phyloP scores from a whole-genome alignment of 2,797 vertebrate genomes.

The Hippopotamyrus pictus region DNA sequence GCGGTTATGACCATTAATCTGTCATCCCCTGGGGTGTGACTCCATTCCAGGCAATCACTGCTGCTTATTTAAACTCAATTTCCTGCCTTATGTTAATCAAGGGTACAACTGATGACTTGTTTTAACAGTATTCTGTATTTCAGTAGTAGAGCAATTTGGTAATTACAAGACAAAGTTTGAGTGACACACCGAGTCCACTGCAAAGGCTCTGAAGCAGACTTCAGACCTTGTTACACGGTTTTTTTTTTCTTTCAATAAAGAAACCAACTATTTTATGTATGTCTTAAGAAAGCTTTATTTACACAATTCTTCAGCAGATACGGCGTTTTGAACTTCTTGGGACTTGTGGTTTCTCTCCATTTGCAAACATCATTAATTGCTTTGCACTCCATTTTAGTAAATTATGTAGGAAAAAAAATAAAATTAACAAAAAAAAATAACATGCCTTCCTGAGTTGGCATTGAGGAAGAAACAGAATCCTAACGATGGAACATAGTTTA shows the following conservation, averaged over 20 bases:
- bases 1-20: neutral
- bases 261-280: neutral
- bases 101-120: neutral
- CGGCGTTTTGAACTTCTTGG: neutral
- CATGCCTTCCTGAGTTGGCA: neutral
- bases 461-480: neutral
- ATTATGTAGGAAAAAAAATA: neutral
- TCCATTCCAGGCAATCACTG: neutral
- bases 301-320: conserved; percentile 16
- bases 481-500: neutral
- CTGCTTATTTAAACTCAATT: neutral
- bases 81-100: neutral
- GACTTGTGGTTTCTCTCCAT: neutral
- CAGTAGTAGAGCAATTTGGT: neutral
- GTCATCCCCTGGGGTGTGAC: neutral
- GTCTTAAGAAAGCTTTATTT: conserved; percentile 27
- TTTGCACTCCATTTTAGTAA: neutral
- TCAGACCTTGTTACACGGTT: neutral
- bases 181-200: neutral
- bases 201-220: neutral
- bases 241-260: neutral
- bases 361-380: conserved; percentile 8
- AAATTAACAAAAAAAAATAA: neutral
- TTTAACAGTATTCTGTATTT: neutral
- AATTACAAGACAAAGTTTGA: neutral